A percentile compares a stretch with the other conserved stretches of the same genome.
Evolutionary conservation across 2,113 vertebrate species (phyloP).

Genomic region (Passer domesticus): DNA sequence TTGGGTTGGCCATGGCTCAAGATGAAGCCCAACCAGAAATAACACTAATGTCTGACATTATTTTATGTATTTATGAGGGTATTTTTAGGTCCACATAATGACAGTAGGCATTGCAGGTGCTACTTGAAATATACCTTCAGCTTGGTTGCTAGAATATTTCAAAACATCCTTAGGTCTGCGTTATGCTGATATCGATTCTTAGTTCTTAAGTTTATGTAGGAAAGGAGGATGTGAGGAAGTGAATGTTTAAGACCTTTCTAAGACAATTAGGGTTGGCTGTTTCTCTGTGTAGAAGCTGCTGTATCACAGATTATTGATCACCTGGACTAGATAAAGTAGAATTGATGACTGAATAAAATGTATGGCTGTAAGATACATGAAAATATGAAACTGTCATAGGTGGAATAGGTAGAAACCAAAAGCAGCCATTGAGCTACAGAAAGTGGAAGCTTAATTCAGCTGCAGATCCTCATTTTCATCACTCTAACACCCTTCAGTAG

Average conservation of each 20-base stretch:
- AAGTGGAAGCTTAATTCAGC: background rate
- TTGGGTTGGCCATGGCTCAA: background rate
- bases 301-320: background rate
- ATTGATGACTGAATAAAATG: background rate
- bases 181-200: background rate
- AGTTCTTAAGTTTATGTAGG: background rate
- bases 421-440: background rate
- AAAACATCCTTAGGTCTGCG: background rate
- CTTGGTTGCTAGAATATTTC: background rate
- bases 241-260: background rate
- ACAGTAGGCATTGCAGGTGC: background rate
- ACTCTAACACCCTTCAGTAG: background rate
- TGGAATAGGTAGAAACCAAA: background rate
- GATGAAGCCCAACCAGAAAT: background rate
- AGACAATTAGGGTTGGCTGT: background rate
- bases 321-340: background rate
- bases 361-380: background rate
- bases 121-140: background rate
- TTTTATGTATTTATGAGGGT: background rate
- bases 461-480: rapidly evolving
- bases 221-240: background rate
- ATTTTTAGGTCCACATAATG: background rate
- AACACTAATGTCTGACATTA: background rate
- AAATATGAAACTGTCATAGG: background rate
- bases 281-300: background rate